Conservation (phyloP, 2,113 vertebrate genomes). For the Xyliphius kryptos region DNA sequence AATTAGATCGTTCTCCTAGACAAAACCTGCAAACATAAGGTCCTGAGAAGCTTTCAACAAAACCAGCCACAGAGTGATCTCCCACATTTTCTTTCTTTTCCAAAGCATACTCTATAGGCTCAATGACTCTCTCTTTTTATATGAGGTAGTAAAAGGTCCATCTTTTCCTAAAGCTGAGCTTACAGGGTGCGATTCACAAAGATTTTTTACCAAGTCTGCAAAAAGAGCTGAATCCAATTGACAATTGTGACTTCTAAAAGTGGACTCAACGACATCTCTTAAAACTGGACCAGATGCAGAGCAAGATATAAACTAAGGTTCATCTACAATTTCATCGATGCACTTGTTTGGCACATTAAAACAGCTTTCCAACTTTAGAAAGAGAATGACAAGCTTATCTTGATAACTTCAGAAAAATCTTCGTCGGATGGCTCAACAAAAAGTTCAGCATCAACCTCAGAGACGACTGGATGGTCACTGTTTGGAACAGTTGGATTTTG, state of each 20-base stretch:
- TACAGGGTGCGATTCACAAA: neutral
- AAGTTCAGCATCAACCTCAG: neutral
- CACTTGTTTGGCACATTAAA: neutral
- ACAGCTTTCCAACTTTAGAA: too few species aligned
- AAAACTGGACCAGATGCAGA: conserved; percentile 2
- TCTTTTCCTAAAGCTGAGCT: neutral
- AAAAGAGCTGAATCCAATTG: neutral
- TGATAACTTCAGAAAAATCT: neutral
- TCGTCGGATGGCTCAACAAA: neutral
- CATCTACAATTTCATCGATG: too few species aligned
- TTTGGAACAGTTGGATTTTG: too few species aligned
- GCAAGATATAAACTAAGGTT: conserved; percentile 3
- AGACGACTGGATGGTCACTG: neutral
- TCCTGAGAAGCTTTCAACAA: too few species aligned
- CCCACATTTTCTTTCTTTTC: too few species aligned
- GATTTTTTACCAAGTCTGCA: neutral
- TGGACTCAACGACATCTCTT: conserved; percentile 7
- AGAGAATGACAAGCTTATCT: neutral
- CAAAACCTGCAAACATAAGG: too few species aligned
- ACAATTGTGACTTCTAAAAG: too few species aligned
- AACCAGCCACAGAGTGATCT: too few species aligned
- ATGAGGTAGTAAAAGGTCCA: too few species aligned
- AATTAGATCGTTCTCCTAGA: too few species aligned
- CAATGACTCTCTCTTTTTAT: too few species aligned
- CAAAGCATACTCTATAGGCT: too few species aligned